These are phyloP conservation scores for Mesorhabditis belari DNA, from an alignment of 2,888 invertebrate genomes.

Conservation along the genomic window DNA sequence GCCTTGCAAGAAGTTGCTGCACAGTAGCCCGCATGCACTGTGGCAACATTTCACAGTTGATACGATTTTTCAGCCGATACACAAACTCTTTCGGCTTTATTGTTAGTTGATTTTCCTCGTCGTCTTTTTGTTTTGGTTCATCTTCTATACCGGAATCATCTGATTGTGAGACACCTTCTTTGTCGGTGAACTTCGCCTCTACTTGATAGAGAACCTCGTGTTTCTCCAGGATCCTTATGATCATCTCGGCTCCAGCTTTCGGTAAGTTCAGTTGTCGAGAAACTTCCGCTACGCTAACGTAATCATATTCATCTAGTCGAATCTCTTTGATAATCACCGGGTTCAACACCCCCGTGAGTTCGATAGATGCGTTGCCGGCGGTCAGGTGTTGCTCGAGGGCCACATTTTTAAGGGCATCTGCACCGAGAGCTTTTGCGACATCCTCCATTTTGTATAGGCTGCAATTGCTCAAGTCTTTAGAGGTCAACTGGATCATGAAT, in stretches of 20 bases:
- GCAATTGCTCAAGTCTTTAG: neutral
- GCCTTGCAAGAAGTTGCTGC: neutral
- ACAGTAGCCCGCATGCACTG: constrained; percentile 1
- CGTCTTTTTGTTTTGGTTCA: too few relatives aligned
- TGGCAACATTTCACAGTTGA: neutral
- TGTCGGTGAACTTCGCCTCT: neutral
- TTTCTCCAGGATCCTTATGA: neutral
- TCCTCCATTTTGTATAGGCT: neutral
- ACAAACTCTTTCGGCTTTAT: neutral
- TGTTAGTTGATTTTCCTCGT: too few relatives aligned
- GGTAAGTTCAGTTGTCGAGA: neutral
- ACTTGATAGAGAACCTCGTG: neutral
- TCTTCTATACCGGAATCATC: too few relatives aligned
- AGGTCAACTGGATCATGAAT: neutral
- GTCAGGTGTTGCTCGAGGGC: neutral
- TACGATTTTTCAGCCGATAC: neutral
- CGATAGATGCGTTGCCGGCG: neutral
- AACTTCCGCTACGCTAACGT: neutral
- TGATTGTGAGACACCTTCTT: too few relatives aligned
- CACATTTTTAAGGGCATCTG: neutral
- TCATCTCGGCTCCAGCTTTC: neutral
- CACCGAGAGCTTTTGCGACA: neutral
- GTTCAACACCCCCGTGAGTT: neutral
- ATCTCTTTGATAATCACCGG: neutral
- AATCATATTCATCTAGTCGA: constrained; percentile 3